A percentile compares a stretch with the other conserved stretches of the same genome.
phyloP scores from a whole-genome alignment of 1,140 invertebrate genomes.

The Trichonephila clavata region DNA sequence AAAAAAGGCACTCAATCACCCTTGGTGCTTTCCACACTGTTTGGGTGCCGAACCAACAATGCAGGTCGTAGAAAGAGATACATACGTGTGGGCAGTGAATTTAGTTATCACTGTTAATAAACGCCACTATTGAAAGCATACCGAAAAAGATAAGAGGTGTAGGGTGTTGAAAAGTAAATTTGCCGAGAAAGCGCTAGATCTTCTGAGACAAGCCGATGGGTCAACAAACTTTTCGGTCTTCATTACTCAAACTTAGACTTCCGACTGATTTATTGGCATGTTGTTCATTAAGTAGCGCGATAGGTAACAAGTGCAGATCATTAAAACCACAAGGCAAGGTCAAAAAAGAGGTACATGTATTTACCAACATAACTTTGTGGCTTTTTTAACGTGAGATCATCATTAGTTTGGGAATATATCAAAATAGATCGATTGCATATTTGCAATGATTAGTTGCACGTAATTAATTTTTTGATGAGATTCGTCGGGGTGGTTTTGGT shows the following conservation, averaged over 20 bases:
- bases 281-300: not conserved
- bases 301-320: not conserved
- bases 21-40: not conserved
- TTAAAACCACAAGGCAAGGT: not conserved
- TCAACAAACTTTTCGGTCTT: not conserved
- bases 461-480: not conserved
- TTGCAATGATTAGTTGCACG: not conserved
- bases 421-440: not conserved
- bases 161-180: not conserved
- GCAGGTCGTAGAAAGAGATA: not conserved
- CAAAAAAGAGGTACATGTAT: not conserved
- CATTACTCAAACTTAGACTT: not conserved
- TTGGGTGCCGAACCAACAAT: not conserved
- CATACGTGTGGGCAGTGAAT: not conserved
- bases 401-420: not conserved
- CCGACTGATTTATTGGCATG: constrained; percentile 14
- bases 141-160: not conserved
- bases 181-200: not conserved
- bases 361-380: not conserved
- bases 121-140: not conserved
- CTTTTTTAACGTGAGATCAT: not conserved
- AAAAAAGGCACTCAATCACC: not conserved
- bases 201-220: not conserved
- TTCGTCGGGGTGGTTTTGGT: no score
- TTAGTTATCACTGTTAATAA: not conserved